Percentiles rank a stretch among this genome's conserved stretches.
Evolutionary conservation across 2,113 vertebrate species (phyloP).

Genomic region (Malurus melanocephalus): DNA sequence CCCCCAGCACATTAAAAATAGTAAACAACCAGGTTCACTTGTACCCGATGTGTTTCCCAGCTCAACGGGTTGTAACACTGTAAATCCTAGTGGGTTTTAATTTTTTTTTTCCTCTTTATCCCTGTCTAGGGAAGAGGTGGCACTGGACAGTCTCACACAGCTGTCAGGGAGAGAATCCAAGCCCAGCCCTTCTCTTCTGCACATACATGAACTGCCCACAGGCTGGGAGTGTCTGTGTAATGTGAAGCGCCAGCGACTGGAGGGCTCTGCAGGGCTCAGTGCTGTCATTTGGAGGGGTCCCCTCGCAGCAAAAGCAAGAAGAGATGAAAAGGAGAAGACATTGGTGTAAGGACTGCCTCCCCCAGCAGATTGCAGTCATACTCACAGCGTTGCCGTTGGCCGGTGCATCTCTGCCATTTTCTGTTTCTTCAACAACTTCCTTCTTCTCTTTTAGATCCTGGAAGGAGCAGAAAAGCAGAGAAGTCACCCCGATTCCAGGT

Average conservation of each 20-base stretch:
- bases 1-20: background rate
- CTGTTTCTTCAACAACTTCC: slow-evolving; percentile 89
- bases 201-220: background rate
- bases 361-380: slow-evolving; percentile 4
- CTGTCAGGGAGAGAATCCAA: background rate
- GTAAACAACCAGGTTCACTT: background rate
- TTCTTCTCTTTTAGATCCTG: slow-evolving; percentile 97
- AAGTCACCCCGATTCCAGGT: slow-evolving; percentile 23
- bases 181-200: background rate
- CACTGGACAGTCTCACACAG: background rate
- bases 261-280: background rate
- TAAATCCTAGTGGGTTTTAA: background rate
- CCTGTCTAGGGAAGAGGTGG: background rate
- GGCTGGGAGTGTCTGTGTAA: background rate
- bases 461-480: slow-evolving; percentile 35
- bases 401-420: slow-evolving; percentile 90
- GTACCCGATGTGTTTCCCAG: background rate
- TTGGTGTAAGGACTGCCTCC: background rate
- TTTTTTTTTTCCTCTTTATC: background rate
- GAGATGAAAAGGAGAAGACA: background rate
- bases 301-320: background rate
- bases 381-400: slow-evolving; percentile 93
- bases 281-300: background rate
- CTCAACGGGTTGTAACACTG: background rate
- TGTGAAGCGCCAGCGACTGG: rapidly evolving